Conservation (phyloP, 2,113 vertebrate genomes). For the Anas platyrhynchos region DNA sequence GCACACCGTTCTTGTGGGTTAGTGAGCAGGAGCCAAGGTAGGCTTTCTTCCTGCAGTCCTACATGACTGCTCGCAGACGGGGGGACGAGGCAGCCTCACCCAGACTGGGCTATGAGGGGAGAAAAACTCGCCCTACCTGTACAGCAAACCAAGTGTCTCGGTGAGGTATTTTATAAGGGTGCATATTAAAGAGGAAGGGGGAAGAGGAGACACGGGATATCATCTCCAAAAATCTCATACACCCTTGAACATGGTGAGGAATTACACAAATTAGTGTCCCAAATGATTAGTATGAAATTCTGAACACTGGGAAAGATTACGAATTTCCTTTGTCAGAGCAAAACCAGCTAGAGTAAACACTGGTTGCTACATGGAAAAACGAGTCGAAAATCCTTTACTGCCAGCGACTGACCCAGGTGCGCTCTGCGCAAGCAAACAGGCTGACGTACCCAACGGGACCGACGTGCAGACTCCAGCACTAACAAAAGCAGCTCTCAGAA, state of each 20-base stretch:
- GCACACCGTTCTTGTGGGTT: neutral
- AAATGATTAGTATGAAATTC: neutral
- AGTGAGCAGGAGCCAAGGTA: neutral
- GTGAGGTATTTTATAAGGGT: neutral
- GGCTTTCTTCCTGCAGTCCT: neutral
- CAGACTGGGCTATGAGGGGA: neutral
- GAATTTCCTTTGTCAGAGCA: neutral
- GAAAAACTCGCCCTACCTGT: neutral
- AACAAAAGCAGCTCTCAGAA: neutral
- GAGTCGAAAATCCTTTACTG: neutral
- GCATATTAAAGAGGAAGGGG: neutral
- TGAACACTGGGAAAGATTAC: neutral
- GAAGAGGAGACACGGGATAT: neutral
- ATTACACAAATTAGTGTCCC: neutral
- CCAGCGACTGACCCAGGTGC: neutral
- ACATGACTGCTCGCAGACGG: neutral
- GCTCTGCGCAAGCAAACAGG: fast-evolving
- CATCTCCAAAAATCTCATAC: neutral
- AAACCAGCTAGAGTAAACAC: fast-evolving
- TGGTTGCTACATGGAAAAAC: fast-evolving
- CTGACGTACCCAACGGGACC: neutral
- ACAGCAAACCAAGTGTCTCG: neutral
- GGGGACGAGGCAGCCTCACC: neutral
- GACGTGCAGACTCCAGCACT: fast-evolving
- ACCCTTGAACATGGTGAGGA: fast-evolving